Evolutionary conservation across 2,113 vertebrate species (phyloP).

Genomic region (Siniperca chuatsi): DNA sequence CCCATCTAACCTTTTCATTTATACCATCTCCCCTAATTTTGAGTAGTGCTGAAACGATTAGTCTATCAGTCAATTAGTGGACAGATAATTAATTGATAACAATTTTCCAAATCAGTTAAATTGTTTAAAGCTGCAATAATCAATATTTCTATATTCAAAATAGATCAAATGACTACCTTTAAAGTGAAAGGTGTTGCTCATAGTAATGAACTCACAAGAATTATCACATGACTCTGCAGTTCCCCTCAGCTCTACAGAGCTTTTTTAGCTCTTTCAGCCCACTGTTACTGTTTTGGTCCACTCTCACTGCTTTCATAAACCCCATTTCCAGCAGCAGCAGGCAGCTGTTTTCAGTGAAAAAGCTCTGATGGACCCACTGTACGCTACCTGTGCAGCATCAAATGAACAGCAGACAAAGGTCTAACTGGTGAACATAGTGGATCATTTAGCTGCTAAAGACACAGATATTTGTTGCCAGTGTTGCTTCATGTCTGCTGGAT

Average conservation of each 20-base stretch:
- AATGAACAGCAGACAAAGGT: not conserved
- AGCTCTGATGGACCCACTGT: no score
- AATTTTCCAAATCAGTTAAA: not conserved
- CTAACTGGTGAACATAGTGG: not conserved
- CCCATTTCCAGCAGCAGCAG: not conserved
- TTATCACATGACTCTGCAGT: not conserved
- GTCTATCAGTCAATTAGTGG: no score
- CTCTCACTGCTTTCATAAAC: not conserved
- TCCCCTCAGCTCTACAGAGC: not conserved
- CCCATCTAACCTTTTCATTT: not conserved
- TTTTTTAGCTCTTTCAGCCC: not conserved
- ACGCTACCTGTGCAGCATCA: not conserved
- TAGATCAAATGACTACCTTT: not conserved
- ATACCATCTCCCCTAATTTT: no score
- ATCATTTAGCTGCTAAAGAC: not conserved
- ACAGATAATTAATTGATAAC: no score
- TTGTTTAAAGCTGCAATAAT: constrained; percentile 1
- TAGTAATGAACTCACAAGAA: not conserved
- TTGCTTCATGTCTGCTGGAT: not conserved
- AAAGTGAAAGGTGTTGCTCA: not conserved
- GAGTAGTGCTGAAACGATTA: not conserved
- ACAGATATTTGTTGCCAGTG: not conserved
- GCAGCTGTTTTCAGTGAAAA: not conserved
- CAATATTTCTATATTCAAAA: not conserved
- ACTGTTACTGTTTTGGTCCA: not conserved